Evolutionary conservation across 1,140 invertebrate species (phyloP).

Genomic region (Gonioctena quinquepunctata): DNA sequence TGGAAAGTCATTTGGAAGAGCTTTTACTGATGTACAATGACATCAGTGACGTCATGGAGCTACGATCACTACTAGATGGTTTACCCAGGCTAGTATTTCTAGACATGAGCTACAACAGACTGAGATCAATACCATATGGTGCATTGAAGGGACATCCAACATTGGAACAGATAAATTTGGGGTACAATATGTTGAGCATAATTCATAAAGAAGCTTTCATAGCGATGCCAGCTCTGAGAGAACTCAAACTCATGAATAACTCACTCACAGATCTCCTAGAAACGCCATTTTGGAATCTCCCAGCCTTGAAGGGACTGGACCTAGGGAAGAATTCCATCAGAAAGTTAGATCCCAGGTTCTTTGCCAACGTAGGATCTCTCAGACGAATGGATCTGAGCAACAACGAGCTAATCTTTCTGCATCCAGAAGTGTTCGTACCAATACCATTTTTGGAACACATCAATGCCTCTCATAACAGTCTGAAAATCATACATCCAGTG

Average conservation of each 20-base stretch:
- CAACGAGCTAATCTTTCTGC: conserved; percentile 73
- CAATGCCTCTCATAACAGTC: conserved; percentile 75
- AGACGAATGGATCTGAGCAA: conserved; percentile 77
- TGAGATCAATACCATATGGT: conserved; percentile 76
- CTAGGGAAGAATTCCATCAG: conserved; percentile 76
- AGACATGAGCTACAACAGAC: conserved; percentile 74
- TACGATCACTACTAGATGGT: conserved; percentile 72
- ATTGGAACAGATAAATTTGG: conserved; percentile 77
- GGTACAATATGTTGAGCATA: conserved; percentile 74
- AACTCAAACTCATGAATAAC: conserved; percentile 79
- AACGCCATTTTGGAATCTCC: conserved; percentile 79
- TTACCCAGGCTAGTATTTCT: conserved; percentile 76
- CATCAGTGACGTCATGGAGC: conserved; percentile 71
- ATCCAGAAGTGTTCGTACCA: conserved; percentile 72
- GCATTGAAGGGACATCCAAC: conserved; percentile 75
- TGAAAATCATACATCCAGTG: conserved; percentile 69
- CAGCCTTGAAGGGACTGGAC: conserved; percentile 80
- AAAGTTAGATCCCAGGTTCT: conserved; percentile 68
- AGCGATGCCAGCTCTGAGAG: conserved; percentile 79
- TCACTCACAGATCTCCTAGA: conserved; percentile 66
- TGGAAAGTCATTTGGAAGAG: conserved; percentile 73
- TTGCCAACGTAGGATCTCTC: conserved; percentile 76
- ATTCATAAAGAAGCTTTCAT: conserved; percentile 77
- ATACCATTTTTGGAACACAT: conserved; percentile 75
- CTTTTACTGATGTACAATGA: conserved; percentile 76